Evolutionary conservation across 2,888 invertebrate species (phyloP).

Genomic region (Pammene aurita): DNA sequence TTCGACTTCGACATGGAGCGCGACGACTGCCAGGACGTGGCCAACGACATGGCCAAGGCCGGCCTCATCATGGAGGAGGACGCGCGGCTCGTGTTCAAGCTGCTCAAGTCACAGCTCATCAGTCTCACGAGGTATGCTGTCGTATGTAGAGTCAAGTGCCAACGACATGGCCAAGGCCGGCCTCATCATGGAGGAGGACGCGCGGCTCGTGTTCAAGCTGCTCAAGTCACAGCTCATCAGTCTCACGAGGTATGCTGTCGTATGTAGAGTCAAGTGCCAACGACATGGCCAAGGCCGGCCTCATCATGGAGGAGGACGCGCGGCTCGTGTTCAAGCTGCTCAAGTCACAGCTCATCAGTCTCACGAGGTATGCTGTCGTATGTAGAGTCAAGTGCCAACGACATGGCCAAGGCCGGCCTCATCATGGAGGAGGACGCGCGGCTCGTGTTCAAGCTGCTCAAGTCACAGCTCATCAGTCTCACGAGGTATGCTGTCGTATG

Average conservation of each 20-base stretch:
- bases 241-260: slow-evolving; percentile 80
- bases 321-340: slow-evolving; percentile 95
- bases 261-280: slow-evolving; percentile 79
- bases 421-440: slow-evolving; percentile 97
- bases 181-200: too few relatives aligned
- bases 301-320: slow-evolving; percentile 97
- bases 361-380: slow-evolving; percentile 78
- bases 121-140: slow-evolving; percentile 84
- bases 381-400: slow-evolving; percentile 84
- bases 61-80: slow-evolving; percentile 98
- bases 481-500: slow-evolving; percentile 71
- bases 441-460: slow-evolving; percentile 94
- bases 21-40: slow-evolving; percentile 97
- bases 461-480: slow-evolving; percentile 92
- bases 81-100: slow-evolving; percentile 93
- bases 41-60: slow-evolving; percentile 97
- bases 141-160: neutral
- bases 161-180: too few relatives aligned
- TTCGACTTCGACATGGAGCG: slow-evolving; percentile 97
- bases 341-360: slow-evolving; percentile 92
- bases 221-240: slow-evolving; percentile 93
- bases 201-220: slow-evolving; percentile 91
- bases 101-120: slow-evolving; percentile 94
- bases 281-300: slow-evolving; percentile 97
- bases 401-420: slow-evolving; percentile 97